Evolutionary conservation across 2,888 invertebrate genomes (phyloP), one percentile per base, ranked within the genome.

Genomic region (Philereme vetulata): DNA sequence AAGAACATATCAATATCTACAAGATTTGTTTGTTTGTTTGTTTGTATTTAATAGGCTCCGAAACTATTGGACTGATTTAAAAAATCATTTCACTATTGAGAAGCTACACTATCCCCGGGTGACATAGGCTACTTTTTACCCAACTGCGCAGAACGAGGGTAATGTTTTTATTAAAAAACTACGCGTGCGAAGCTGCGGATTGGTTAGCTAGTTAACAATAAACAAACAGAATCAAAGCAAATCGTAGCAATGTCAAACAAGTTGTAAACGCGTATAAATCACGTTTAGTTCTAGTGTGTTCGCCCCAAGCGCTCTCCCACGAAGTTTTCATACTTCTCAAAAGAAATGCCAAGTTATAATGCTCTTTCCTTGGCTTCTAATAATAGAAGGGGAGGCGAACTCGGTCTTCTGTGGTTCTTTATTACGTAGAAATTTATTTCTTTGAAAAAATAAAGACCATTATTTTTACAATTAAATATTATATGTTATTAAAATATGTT

Each of bases 321-420:
- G 64, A 77, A 84, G 77, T 78, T 78, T 70, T 77, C 78, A 74
- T 82, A 85, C 75, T 84, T 80, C 72, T 72, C 72, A 71, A 80
- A 86, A 84, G 86, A 85, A 85, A 83, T 79, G 76, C 67, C 66
- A 86, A 86, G 82, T 89, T 88, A 85, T 86, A 88, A 88, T 86
- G 84, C 80, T 85, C 80, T 84, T 84, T 86, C 78, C 75, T 78
- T 75, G 74, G 76, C 75, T 82, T 84, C 80, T 82, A 81, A 85
- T 85, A 86, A 83, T 81, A 82, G 72, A 72, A 71, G 76, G 74
- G 72, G 72, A 77, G 70, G 68, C 69, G 78, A 84, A 82, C 80
- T 87, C 83, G 66, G 70, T 71, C 77, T 67, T 76, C 74, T 65
- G 68, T 56, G 72, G 68, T 73, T 76, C 73, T 76, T 78, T 77